Evolutionary conservation across 2,888 invertebrate genomes (phyloP).

Genomic region (Perdita meconis): DNA sequence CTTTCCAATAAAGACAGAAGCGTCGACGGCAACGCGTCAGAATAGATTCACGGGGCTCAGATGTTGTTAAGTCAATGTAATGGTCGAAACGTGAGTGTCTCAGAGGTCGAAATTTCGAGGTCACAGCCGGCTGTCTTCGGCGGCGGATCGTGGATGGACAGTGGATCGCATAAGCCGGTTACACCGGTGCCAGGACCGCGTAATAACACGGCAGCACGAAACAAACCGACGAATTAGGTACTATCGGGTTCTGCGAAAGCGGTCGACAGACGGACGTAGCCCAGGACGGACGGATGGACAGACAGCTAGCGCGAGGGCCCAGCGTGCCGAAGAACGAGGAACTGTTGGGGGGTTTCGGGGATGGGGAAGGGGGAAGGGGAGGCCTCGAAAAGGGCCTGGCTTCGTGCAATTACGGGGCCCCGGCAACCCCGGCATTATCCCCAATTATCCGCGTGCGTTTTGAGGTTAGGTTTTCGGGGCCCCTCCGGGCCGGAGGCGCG

Average conservation of each 20-base stretch:
- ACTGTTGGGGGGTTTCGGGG: slow-evolving; percentile 42
- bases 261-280: slow-evolving; percentile 76
- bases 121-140: slow-evolving; percentile 54
- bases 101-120: slow-evolving; percentile 52
- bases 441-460: slow-evolving; percentile 83
- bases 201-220: slow-evolving; percentile 81
- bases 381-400: slow-evolving; percentile 75
- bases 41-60: neutral
- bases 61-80: slow-evolving; percentile 15
- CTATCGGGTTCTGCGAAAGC: slow-evolving; percentile 80
- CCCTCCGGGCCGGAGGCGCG: slow-evolving; percentile 70
- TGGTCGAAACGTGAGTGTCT: slow-evolving; percentile 35
- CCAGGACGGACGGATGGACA: slow-evolving; percentile 67
- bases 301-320: slow-evolving; percentile 72
- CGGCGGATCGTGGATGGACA: slow-evolving; percentile 53
- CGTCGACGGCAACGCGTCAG: slow-evolving; percentile 6
- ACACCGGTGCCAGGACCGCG: slow-evolving; percentile 69
- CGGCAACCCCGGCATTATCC: slow-evolving; percentile 82
- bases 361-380: slow-evolving; percentile 56
- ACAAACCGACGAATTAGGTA: slow-evolving; percentile 80
- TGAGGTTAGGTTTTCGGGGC: slow-evolving; percentile 80
- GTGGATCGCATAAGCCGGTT: slow-evolving; percentile 51
- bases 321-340: slow-evolving; percentile 64
- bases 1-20: slow-evolving; percentile 5
- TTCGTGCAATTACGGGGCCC: slow-evolving; percentile 82